Evolutionary conservation across 2,797 vertebrate species (phyloP), one percentile per base, ranked within the genome.

Genomic region (Lutjanus argentimaculatus): DNA sequence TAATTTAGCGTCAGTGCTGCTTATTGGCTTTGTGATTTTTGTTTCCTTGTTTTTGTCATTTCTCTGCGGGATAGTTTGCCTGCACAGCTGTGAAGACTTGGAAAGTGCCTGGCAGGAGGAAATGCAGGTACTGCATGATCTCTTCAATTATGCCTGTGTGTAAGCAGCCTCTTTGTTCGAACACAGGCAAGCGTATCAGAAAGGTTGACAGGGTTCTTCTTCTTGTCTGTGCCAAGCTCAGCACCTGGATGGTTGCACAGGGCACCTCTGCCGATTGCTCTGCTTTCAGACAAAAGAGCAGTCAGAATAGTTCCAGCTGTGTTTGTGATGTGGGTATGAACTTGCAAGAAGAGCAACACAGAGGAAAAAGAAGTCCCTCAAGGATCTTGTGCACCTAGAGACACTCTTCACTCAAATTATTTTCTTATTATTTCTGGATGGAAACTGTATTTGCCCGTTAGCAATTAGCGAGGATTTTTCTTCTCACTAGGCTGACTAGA

Each of bases 81-180:
- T 82, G 82, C 92, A 84, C 94, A 95, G 93, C 94, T 95, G 93
- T 77, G 89, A 90, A 91, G 89, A 89, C 86, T 91, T 77, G 79
- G 75, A 92, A 92, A 92, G 42, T 88, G 83, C 85, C 84, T 88
- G 82, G 85, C 81, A 89, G 88, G 89, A 92, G 76, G 81, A 92
- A 85, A 91, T 72, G 74, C 91, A 92, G 88, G 90, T 94, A 93
- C 88, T 66, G 69, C 91, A 88, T 88, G 90, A 90, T 93, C 85
- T 93, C 85, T 71, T 89, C 87, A 92, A 92, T 92, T 91, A 91
- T 82, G 84, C 85, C 82, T 70, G 81, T 79, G 83, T 91, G 91
- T 93, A 87, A 89, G 92, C 85, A 81, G 88, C 86, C 61, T 85
- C 88, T 92, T 92, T 93, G 92, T 92, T 89, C 77, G 45, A 89